Percentiles rank a stretch among this genome's conserved stretches.
Conservation (phyloP, 2,888 invertebrate species). For the Parnassius glacialis region DNA sequence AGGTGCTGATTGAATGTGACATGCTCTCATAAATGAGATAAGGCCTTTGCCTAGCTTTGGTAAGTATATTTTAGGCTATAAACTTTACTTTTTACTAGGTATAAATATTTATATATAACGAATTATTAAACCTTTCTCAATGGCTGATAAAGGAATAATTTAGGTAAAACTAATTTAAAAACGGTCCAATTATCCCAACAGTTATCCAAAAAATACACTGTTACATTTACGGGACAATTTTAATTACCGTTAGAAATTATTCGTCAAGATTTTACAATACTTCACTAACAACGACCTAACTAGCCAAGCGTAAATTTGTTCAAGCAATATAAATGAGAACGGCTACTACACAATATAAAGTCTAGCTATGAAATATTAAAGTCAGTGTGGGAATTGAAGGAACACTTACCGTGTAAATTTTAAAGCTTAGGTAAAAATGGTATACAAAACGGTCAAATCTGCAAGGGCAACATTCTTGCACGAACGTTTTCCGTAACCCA, state of each 20-base stretch:
- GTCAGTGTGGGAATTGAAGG: too few relatives aligned
- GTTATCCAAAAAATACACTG: slow-evolving; percentile 14
- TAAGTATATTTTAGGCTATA: too few relatives aligned
- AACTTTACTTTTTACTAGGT: too few relatives aligned
- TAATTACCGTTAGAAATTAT: slow-evolving; percentile 20
- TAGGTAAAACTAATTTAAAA: slow-evolving; percentile 19
- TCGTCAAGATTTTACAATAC: slow-evolving; percentile 21
- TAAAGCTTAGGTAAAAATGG: too few relatives aligned
- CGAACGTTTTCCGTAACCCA: slow-evolving; percentile 42
- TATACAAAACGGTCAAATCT: slow-evolving; percentile 48
- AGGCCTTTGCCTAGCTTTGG: too few relatives aligned
- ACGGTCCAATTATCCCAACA: slow-evolving; percentile 20
- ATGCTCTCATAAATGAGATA: too few relatives aligned
- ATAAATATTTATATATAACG: neutral
- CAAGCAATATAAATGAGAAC: slow-evolving; percentile 29
- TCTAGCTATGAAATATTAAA: too few relatives aligned
- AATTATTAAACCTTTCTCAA: neutral
- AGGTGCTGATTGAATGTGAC: too few relatives aligned
- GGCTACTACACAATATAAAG: too few relatives aligned
- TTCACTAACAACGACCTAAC: slow-evolving; percentile 8
- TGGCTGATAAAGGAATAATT: neutral
- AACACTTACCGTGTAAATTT: too few relatives aligned
- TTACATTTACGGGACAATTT: slow-evolving; percentile 18
- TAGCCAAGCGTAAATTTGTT: slow-evolving; percentile 10
- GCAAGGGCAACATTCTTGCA: slow-evolving; percentile 69